A percentile compares a stretch with the other conserved stretches of the same genome.
These are phyloP conservation scores for Leucophenga maculata DNA, from an alignment of 2,888 invertebrate species.

Conservation along the genomic window DNA sequence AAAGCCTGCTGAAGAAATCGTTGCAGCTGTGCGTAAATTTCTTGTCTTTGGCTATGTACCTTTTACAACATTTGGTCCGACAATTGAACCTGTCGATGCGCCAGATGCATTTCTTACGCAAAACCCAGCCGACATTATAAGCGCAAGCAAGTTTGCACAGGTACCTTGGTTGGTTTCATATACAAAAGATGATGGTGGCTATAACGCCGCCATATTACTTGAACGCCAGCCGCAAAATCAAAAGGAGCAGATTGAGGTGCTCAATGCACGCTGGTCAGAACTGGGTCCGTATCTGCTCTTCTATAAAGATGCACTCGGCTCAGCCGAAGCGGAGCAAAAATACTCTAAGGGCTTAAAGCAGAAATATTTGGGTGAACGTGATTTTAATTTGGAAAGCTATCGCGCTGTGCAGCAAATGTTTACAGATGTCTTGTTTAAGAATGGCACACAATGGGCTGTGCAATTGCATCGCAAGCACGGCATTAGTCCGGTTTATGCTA, in stretches of 20 bases:
- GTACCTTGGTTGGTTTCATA: constrained; percentile 81
- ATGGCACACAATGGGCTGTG: constrained; percentile 76
- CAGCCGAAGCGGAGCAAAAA: constrained; percentile 64
- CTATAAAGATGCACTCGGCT: constrained; percentile 76
- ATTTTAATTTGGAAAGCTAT: constrained; percentile 73
- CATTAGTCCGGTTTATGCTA: constrained; percentile 77
- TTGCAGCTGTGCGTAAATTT: constrained; percentile 71
- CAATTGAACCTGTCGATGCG: constrained; percentile 75
- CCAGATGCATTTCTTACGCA: constrained; percentile 78
- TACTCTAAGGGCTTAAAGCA: constrained; percentile 45
- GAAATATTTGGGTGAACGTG: constrained; percentile 45
- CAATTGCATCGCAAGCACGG: constrained; percentile 76
- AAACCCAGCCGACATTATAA: constrained; percentile 78
- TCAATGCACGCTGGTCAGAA: constrained; percentile 74
- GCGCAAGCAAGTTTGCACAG: constrained; percentile 76
- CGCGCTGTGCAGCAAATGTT: constrained; percentile 73
- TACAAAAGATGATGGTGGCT: constrained; percentile 82
- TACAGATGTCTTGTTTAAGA: constrained; percentile 78
- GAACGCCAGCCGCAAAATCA: constrained; percentile 37
- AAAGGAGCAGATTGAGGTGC: constrained; percentile 73
- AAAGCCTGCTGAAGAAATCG: constrained; percentile 77
- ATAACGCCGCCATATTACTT: constrained; percentile 75
- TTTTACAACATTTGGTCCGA: constrained; percentile 82
- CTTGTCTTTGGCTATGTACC: constrained; percentile 77
- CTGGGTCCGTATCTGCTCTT: constrained; percentile 78